Percentiles rank a stretch among this genome's conserved stretches.
Conservation (phyloP, 2,113 vertebrate species). For the Eclectus roratus region DNA sequence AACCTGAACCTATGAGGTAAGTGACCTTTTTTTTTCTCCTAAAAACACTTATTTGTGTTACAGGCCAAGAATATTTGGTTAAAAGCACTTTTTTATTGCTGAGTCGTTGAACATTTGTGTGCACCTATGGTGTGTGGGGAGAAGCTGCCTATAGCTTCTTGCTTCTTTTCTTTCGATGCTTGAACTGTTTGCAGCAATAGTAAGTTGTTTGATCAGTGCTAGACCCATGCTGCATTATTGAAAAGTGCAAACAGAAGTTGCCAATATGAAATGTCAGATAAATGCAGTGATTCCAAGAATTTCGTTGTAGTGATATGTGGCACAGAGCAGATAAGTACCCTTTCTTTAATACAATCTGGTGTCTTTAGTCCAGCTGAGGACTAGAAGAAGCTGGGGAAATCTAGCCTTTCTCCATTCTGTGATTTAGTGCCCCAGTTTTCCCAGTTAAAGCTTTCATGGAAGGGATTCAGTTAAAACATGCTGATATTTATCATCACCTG, state of each 20-base stretch:
- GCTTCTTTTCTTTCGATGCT: background rate
- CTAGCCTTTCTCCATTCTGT: background rate
- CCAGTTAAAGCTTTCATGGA: background rate
- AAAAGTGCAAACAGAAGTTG: background rate
- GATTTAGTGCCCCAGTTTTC: background rate
- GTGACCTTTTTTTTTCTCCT: background rate
- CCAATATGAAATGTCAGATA: background rate
- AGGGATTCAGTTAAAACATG: background rate
- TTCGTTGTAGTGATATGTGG: background rate
- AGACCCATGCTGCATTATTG: background rate
- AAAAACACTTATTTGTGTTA: background rate
- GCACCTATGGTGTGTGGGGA: too few species aligned
- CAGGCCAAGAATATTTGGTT: background rate
- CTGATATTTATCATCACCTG: background rate
- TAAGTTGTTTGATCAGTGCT: background rate
- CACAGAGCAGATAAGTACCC: background rate
- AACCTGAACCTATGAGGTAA: conserved; percentile 93
- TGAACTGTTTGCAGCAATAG: background rate
- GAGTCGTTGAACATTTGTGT: background rate
- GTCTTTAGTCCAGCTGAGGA: background rate
- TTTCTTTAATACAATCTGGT: background rate
- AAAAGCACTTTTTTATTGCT: background rate
- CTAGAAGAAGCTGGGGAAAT: background rate
- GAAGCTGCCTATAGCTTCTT: background rate
- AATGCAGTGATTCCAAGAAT: background rate